Conservation (phyloP, 2,797 vertebrate genomes). For the Pagetopsis macropterus region DNA sequence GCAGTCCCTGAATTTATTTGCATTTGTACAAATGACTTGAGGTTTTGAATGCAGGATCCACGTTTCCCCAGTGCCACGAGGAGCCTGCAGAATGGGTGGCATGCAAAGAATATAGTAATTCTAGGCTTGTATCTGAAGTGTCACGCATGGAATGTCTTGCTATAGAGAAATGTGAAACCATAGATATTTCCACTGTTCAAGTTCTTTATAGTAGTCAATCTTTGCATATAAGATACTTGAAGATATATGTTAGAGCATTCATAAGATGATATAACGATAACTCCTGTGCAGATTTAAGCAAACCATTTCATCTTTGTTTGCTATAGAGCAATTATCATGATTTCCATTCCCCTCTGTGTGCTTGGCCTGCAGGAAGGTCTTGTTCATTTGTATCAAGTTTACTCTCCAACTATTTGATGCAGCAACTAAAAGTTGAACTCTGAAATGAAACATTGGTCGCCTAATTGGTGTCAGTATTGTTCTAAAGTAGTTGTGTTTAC, state of each 20-base stretch:
- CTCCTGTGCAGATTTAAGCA: neutral
- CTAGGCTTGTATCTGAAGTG: constrained; percentile 1
- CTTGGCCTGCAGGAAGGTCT: constrained; percentile 33
- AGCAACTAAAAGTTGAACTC: constrained; percentile 75
- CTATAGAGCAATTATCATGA: constrained; percentile 14
- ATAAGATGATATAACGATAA: too few species aligned
- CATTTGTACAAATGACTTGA: constrained; percentile 12
- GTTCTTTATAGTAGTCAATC: neutral
- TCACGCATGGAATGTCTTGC: neutral
- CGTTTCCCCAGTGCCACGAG: constrained; percentile 19
- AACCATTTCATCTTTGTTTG: neutral
- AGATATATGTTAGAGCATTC: neutral
- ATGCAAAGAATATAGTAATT: neutral
- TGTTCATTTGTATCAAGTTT: constrained; percentile 69
- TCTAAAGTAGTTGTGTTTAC: constrained; percentile 85
- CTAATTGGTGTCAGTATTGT: constrained; percentile 87
- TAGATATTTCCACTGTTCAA: neutral
- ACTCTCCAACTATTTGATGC: constrained; percentile 65
- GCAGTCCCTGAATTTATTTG: constrained; percentile 51
- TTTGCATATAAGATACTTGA: neutral
- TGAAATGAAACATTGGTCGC: constrained; percentile 80
- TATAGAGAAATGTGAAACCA: neutral
- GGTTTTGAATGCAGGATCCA: constrained; percentile 28
- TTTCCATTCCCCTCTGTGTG: constrained; percentile 20
- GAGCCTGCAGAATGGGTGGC: neutral